These are phyloP conservation scores for Ameiurus melas DNA, from an alignment of 2,113 vertebrate genomes.

Conservation along the genomic window DNA sequence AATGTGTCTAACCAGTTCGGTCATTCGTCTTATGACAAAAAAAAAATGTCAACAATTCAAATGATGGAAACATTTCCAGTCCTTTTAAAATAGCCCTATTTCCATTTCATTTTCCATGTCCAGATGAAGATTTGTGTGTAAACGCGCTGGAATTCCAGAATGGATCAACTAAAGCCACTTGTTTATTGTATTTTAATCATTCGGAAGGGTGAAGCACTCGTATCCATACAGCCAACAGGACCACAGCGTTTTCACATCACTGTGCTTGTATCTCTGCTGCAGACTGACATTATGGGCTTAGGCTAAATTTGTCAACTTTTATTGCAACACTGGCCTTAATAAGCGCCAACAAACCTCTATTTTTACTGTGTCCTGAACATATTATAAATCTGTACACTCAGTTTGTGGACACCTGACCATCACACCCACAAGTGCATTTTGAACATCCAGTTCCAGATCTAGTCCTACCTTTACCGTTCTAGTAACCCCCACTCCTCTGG, in stretches of 20 bases:
- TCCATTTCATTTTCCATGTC: background rate
- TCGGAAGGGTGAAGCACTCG: background rate
- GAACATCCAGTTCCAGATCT: background rate
- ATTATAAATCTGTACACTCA: background rate
- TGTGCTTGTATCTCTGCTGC: background rate
- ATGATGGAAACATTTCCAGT: background rate
- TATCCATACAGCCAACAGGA: background rate
- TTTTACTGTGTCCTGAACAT: background rate
- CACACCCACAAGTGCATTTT: background rate
- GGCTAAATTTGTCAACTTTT: background rate
- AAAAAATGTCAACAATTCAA: background rate
- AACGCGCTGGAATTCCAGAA: background rate
- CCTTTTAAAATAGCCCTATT: background rate
- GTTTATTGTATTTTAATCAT: background rate
- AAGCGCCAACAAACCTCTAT: background rate
- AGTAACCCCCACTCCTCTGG: no score
- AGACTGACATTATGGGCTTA: background rate
- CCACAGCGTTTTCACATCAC: background rate
- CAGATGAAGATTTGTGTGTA: background rate
- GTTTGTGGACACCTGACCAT: background rate
- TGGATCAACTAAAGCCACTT: background rate
- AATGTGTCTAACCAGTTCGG: background rate
- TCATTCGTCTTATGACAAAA: background rate
- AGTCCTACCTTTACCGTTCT: background rate
- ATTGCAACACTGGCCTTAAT: background rate